Base-by-base conservation (phyloP, 2,113 vertebrate species). In the Bubalus kerabau region DNA sequence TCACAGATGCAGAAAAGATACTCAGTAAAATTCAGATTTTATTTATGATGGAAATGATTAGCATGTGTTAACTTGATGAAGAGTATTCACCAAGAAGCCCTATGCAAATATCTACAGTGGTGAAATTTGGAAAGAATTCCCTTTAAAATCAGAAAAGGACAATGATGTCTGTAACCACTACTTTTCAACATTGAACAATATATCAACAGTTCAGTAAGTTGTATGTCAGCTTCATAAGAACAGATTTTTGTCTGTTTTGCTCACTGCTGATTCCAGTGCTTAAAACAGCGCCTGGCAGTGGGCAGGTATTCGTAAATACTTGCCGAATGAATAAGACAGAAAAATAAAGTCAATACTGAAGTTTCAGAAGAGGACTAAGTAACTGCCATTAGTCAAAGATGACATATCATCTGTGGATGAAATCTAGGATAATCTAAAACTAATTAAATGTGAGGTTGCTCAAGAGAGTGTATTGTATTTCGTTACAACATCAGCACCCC, bases 121-220 rank as follows among this genome's bases (percentile, higher is more conserved):
- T 21, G 8, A 21, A 40, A 32, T 43, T 71, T 32, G n/a, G 43
- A 30, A 50, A 80, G 43, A 56, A 15, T 28, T 30, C 52, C 54
- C 46, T 90, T 96, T 32, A 52, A 48, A 60, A 30, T 50, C 4
- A 52, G 90, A n/a, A 88, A 81, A n/a, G 36, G 50, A 6, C 74
- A 17, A 0, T 16, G 48, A 23, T 15, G 36, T 21, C 24, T 56
- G 6, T 30, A 11, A 48, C 3, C 23, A 4, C 17, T 5, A 3
- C 19, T 80, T 13, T 56, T 4, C 17, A 7, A 2, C 7, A 4
- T 1, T 21, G 46, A 57, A 6, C 54, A 50, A 3, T 11, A 19
- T 32, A 1, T 21, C 28, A 50, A 2, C 50, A 24, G n/a, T 12
- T 56, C 57, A 14, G 0, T 7, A 36, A 7, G 2, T 8, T 16